These are phyloP conservation scores for Fragum whitleyi DNA, from an alignment of 2,888 invertebrate species.

Conservation along the genomic window DNA sequence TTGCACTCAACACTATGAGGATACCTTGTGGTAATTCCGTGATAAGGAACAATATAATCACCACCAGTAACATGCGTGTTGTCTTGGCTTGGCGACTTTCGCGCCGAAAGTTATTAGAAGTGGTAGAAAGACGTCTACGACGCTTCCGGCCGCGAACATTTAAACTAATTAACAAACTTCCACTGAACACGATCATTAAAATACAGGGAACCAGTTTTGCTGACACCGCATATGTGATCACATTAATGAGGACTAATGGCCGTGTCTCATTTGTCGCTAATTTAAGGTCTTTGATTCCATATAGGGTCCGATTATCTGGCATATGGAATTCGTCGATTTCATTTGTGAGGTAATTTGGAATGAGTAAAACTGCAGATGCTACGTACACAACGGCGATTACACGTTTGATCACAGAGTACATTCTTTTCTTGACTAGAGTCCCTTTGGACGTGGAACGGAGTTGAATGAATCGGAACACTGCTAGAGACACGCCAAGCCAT, in stretches of 20 bases:
- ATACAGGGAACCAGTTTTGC: constrained; percentile 96
- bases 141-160: constrained; percentile 71
- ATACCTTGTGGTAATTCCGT: constrained; percentile 94
- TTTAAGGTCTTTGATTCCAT: constrained; percentile 70
- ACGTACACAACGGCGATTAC: constrained; percentile 90
- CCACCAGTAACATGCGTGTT: constrained; percentile 94
- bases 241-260: constrained; percentile 72
- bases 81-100: constrained; percentile 88
- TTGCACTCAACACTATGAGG: constrained; percentile 90
- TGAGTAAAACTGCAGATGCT: constrained; percentile 93
- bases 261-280: constrained; percentile 73
- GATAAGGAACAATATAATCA: constrained; percentile 93
- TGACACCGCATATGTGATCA: constrained; percentile 89
- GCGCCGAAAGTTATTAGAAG: constrained; percentile 69
- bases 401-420: constrained; percentile 71
- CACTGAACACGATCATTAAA: constrained; percentile 90
- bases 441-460: constrained; percentile 78
- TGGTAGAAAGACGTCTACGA: constrained; percentile 70
- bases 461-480: constrained; percentile 93
- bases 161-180: constrained; percentile 82
- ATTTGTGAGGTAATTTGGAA: constrained; percentile 93
- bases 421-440: constrained; percentile 70
- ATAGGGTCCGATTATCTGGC: constrained; percentile 67
- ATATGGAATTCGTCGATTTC: constrained; percentile 87
- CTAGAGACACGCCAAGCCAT: constrained; percentile 95